Percentiles rank a stretch among this genome's conserved stretches.
Conservation (phyloP, 1,140 invertebrate species). For the Drosophila varians region DNA sequence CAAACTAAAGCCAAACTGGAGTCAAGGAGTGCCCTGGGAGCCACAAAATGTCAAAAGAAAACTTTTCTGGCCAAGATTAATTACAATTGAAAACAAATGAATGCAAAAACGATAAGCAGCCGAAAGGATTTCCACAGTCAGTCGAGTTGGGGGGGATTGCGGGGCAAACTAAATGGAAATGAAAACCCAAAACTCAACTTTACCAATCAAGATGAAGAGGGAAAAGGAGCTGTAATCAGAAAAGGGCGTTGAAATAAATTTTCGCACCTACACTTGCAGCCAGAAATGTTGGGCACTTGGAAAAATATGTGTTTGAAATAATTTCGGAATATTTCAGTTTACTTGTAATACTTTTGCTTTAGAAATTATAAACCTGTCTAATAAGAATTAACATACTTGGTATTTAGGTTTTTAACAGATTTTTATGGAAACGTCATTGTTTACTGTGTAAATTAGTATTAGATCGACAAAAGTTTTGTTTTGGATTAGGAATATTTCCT, state of each 20-base stretch:
- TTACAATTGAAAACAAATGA: conserved; percentile 83
- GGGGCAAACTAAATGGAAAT: conserved; percentile 28
- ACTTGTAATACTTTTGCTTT: no score
- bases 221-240: conserved; percentile 33
- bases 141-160: not conserved
- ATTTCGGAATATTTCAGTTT: not conserved
- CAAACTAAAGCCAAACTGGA: conserved; percentile 27
- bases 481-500: conserved; percentile 14
- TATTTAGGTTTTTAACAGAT: not conserved
- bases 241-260: conserved; percentile 67
- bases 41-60: conserved; percentile 80
- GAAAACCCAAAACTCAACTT: conserved; percentile 61
- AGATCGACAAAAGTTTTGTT: conserved; percentile 27
- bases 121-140: conserved; percentile 64
- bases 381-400: no score
- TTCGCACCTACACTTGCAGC: conserved; percentile 59
- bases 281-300: conserved; percentile 15
- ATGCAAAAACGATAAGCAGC: conserved; percentile 82
- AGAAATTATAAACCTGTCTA: no score
- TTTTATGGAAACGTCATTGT: no score
- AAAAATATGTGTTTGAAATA: not conserved
- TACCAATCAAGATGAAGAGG: conserved; percentile 66
- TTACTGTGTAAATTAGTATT: not conserved
- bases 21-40: conserved; percentile 45
- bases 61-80: conserved; percentile 76